Evolutionary conservation across 2,113 vertebrate genomes (phyloP).

Genomic region (Hyaena hyaena): DNA sequence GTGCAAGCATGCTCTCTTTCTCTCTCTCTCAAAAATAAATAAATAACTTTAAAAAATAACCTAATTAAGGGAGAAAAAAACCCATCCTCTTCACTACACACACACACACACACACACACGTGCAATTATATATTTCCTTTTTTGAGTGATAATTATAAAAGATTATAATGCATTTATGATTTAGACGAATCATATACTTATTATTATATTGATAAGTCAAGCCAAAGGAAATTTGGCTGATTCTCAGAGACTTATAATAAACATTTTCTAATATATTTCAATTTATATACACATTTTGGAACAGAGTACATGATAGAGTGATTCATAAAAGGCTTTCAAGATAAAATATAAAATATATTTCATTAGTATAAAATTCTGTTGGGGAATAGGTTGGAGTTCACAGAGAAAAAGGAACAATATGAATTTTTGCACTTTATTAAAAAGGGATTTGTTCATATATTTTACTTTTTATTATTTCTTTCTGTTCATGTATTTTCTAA

Average conservation of each 20-base stretch:
- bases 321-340: constrained; percentile 29
- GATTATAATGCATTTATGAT: neutral
- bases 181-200: neutral
- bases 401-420: neutral
- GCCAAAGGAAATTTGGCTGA: neutral
- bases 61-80: neutral
- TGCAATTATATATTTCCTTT: neutral
- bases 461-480: neutral
- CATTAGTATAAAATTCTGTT: neutral
- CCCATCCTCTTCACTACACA: neutral
- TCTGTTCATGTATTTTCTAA: neutral
- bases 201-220: constrained; percentile 42
- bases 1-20: too few relatives aligned
- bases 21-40: too few relatives aligned
- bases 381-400: neutral
- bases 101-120: rapidly evolving
- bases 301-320: neutral
- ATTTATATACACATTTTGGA: neutral
- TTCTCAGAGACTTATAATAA: constrained; percentile 31
- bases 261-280: neutral
- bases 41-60: neutral
- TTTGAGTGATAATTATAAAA: neutral
- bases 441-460: neutral
- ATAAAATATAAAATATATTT: constrained; percentile 38
- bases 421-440: neutral